A percentile compares a stretch with the other conserved stretches of the same genome.
phyloP scores from a whole-genome alignment of 2,113 vertebrate species.

The Danionella cerebrum region DNA sequence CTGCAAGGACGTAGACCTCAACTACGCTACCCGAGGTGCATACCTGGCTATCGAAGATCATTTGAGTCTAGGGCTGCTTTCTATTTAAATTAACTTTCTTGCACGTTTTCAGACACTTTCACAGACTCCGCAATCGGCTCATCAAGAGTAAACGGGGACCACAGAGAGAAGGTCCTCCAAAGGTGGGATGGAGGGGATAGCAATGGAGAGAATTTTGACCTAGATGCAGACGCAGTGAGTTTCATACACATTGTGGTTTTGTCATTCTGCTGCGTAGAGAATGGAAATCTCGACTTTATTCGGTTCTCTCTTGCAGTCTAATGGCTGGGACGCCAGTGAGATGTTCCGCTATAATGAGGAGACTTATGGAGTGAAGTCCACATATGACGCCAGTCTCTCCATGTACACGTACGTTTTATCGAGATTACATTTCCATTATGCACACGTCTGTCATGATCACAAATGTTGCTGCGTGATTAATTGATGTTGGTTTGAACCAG shows the following conservation, averaged over 20 bases:
- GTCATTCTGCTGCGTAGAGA: no score
- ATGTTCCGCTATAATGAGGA: conserved; percentile 91
- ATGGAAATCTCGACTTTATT: no score
- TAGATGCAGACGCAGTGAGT: conserved; percentile 79
- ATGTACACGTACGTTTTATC: conserved; percentile 78
- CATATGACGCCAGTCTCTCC: conserved; percentile 84
- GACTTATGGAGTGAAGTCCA: conserved; percentile 85
- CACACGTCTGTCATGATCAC: neutral
- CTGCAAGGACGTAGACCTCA: conserved; percentile 85
- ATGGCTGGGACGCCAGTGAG: conserved; percentile 89
- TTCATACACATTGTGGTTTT: no score
- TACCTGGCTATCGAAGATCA: neutral
- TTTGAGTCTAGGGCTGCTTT: neutral
- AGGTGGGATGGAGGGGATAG: conserved; percentile 86
- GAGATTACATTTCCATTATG: no score
- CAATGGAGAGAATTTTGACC: conserved; percentile 81
- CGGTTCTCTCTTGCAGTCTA: conserved; percentile 60
- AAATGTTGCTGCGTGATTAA: neutral
- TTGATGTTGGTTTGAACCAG: neutral
- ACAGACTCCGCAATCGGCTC: conserved; percentile 81
- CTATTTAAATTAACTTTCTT: neutral
- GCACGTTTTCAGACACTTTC: conserved; percentile 68
- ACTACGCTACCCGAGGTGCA: conserved; percentile 82
- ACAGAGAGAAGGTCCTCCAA: conserved; percentile 84
- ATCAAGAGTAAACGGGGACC: conserved; percentile 80